Evolutionary conservation across 2,888 invertebrate genomes (phyloP), one percentile per base, ranked within the genome.

Genomic region (Chrysomela aeneicollis): DNA sequence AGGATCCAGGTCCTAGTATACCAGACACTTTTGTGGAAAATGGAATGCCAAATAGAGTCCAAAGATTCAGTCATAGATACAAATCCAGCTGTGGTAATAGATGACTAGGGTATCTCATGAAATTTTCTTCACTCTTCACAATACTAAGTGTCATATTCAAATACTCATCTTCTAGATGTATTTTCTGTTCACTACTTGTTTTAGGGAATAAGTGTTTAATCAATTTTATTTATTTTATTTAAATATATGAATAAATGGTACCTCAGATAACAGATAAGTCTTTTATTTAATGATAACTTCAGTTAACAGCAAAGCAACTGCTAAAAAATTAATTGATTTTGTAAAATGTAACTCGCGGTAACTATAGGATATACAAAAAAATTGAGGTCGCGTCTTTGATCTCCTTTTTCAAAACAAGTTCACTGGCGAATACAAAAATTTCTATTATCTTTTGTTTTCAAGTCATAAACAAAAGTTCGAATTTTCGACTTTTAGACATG

Each of bases 1-100:
- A 79, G 79, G 77, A 78, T 72, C 76, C 79, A 5, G 79, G 79
- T 2, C 77, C 79, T 51, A 79, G 79, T 69, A 64, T 76, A 50
- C 35, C 71, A 35, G 71, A 74, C n/a, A 37, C 46, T 3, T 63
- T 70, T 15, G 9, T 76, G 49, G 73, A 71, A 26, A 68, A 73
- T 54, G 73, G 71, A 30, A 59, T 74, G 18, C 51, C 73, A 49
- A 70, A 58, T 61, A 68, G 74, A 50, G 70, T 71, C 68, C 75
- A 75, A 68, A 76, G 74, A 64, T 72, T 64, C 69, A 71, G 73
- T 66, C 70, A 67, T 55, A 72, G 69, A 52, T 66, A 67, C 30
- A 72, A 72, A 63, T 68, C 74, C 15, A 68, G 63, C 21, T 62
- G 42, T 15, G 59, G 58, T 66, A 71, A 69, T 55, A 78, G 78